phyloP scores from a whole-genome alignment of 1,140 invertebrate species.

The Cydia strobilella region DNA sequence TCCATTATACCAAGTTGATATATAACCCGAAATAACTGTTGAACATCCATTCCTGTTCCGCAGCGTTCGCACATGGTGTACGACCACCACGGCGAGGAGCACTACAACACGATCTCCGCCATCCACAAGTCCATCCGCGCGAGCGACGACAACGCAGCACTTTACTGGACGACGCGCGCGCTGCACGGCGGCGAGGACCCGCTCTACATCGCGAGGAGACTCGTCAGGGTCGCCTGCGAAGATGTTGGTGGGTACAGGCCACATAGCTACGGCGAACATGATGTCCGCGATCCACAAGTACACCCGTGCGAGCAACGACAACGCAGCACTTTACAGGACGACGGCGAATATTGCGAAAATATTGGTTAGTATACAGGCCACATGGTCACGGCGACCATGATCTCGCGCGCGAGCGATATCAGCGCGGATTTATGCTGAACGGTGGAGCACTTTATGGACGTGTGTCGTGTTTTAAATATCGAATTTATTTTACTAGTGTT shows the following conservation, averaged over 20 bases:
- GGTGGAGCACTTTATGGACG: no score
- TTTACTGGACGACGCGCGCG: constrained; percentile 93
- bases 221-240: constrained; percentile 89
- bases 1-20: no score
- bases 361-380: no score
- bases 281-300: no score
- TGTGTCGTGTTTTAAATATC: no score
- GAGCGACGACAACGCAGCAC: constrained; percentile 88
- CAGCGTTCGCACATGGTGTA: constrained; percentile 83
- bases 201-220: constrained; percentile 88
- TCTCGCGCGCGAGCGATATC: neutral
- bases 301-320: no score
- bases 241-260: constrained; percentile 79
- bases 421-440: neutral
- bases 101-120: constrained; percentile 92
- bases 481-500: no score
- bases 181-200: constrained; percentile 91
- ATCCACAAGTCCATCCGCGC: constrained; percentile 93
- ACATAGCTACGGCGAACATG: no score
- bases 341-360: no score
- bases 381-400: no score
- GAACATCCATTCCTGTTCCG: constrained; percentile 5
- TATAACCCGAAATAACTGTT: no score
- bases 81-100: constrained; percentile 90
- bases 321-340: no score